Conservation (phyloP, 2,113 vertebrate species). For the Phylloscopus trochilus region DNA sequence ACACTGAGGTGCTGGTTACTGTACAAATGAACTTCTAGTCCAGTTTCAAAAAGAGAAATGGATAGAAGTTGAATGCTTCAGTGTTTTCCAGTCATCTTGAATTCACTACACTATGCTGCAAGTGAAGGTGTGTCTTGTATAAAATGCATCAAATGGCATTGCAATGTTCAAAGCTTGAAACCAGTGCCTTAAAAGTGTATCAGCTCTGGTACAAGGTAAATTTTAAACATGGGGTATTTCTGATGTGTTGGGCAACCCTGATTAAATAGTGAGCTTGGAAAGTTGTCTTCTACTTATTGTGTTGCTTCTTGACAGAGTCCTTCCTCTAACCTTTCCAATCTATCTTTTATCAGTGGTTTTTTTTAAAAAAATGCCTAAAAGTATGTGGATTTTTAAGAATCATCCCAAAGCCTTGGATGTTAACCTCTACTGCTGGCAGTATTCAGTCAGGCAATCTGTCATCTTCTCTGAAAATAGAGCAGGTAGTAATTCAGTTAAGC, state of each 20-base stretch:
- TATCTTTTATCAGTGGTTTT: background rate
- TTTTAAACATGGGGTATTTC: background rate
- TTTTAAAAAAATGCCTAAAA: background rate
- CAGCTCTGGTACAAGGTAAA: background rate
- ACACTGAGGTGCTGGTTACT: background rate
- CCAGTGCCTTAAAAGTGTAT: background rate
- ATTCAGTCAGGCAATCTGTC: background rate
- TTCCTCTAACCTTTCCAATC: background rate
- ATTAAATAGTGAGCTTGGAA: background rate
- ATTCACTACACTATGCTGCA: background rate
- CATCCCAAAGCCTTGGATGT: background rate
- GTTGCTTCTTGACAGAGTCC: background rate
- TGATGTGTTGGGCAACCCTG: background rate
- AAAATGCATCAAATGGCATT: background rate
- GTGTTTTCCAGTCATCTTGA: background rate
- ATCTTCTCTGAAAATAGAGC: background rate
- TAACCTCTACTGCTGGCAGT: background rate
- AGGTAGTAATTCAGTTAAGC: background rate
- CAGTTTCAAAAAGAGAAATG: background rate
- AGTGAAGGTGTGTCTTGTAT: background rate
- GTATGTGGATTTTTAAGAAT: background rate
- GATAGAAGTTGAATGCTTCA: fast-evolving
- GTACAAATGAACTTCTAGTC: background rate
- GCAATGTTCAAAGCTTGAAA: background rate
- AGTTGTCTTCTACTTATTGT: background rate